Conservation (phyloP, 2,113 vertebrate genomes). For the Procavia capensis region DNA sequence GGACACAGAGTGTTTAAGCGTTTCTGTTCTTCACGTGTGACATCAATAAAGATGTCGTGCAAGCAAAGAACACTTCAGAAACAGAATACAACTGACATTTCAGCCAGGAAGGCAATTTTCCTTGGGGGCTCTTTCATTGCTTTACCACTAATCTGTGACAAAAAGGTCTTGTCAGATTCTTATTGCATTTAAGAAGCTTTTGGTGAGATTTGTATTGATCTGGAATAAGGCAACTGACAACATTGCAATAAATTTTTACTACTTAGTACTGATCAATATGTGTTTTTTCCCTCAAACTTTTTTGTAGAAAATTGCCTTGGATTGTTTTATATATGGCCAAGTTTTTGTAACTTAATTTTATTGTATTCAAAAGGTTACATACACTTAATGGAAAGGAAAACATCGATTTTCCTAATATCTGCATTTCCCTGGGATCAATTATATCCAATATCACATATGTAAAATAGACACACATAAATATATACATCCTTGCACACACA, state of each 20-base stretch:
- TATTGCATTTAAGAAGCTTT: slow-evolving; percentile 89
- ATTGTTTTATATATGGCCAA: slow-evolving; percentile 84
- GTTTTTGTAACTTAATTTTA: slow-evolving; percentile 87
- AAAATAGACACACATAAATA: not conserved
- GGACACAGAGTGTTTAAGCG: slow-evolving; percentile 55
- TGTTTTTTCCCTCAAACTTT: slow-evolving; percentile 89
- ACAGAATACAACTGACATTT: slow-evolving; percentile 77
- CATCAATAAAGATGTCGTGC: slow-evolving; percentile 76
- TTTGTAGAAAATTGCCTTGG: slow-evolving; percentile 90
- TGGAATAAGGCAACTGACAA: slow-evolving; percentile 87
- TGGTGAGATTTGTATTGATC: slow-evolving; percentile 93
- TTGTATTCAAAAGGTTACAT: slow-evolving; percentile 85
- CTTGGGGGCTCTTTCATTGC: slow-evolving; percentile 86
- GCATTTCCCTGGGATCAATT: not conserved
- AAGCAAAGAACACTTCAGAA: slow-evolving; percentile 57
- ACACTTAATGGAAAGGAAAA: not conserved
- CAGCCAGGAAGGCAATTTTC: slow-evolving; percentile 82
- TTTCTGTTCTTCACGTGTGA: slow-evolving; percentile 49
- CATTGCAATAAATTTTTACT: slow-evolving; percentile 93
- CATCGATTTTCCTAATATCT: not conserved
- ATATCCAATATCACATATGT: not conserved
- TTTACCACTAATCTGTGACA: slow-evolving; percentile 90
- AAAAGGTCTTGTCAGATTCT: slow-evolving; percentile 88
- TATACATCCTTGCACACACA: not conserved
- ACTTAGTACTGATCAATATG: slow-evolving; percentile 93